phyloP scores from a whole-genome alignment of 2,113 vertebrate species.

The Sinocyclocheilus maitianheensis region DNA sequence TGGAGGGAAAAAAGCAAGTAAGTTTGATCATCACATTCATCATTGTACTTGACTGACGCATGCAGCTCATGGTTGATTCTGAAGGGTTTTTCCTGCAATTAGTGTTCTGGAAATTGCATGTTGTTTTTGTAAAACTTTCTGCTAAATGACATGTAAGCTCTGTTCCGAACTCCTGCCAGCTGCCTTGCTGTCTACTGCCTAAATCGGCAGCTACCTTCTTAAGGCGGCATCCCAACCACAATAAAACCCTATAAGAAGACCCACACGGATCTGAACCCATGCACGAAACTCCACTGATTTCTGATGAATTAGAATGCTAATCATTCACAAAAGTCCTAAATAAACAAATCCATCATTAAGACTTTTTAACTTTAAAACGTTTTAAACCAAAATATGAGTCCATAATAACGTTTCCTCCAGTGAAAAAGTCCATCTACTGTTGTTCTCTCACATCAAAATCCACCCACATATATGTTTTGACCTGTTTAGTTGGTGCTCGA shows the following conservation, averaged over 20 bases:
- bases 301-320: not conserved
- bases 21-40: conserved; percentile 1
- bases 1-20: not conserved
- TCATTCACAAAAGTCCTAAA: not conserved
- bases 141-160: not conserved
- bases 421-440: not conserved
- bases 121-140: conserved; percentile 8
- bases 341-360: not conserved
- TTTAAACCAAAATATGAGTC: not conserved
- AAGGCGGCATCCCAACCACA: not conserved
- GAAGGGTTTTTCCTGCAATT: not conserved
- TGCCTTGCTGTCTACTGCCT: not conserved
- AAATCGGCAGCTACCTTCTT: not conserved
- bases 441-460: not conserved
- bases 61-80: not conserved
- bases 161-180: not conserved
- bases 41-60: not conserved
- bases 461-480: not conserved
- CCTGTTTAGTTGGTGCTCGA: not conserved
- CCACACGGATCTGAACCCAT: not conserved
- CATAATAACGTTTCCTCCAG: not conserved
- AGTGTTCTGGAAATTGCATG: not conserved
- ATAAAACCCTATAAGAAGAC: not conserved
- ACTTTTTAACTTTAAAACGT: too few relatives aligned
- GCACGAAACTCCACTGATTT: not conserved